These are phyloP conservation scores for Drosophila formosana DNA, from an alignment of 2,888 invertebrate species.

Conservation along the genomic window DNA sequence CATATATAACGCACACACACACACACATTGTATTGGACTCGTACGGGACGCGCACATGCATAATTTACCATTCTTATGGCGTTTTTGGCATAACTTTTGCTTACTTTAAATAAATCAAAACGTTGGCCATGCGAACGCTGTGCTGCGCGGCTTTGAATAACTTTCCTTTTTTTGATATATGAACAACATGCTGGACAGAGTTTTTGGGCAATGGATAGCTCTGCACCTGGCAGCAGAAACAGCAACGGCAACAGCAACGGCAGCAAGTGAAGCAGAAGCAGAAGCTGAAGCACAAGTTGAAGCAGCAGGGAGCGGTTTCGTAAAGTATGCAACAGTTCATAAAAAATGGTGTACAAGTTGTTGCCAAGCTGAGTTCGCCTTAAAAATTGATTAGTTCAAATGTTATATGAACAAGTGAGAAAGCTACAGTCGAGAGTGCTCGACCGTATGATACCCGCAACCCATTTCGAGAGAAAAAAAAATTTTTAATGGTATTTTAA, in stretches of 20 bases:
- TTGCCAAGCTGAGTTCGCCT: conserved; percentile 11
- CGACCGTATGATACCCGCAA: too few species aligned
- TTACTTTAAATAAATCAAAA: conserved; percentile 78
- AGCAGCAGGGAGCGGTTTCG: conserved; percentile 38
- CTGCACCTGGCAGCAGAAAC: conserved; percentile 16
- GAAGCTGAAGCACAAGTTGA: conserved; percentile 14
- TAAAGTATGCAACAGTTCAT: conserved; percentile 74
- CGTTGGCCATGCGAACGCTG: conserved; percentile 47
- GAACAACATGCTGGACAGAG: conserved; percentile 45
- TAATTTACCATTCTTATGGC: conserved; percentile 72
- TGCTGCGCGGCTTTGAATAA: conserved; percentile 48
- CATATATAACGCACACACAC: background rate
- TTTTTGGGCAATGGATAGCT: conserved; percentile 21
- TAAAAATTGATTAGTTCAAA: conserved; percentile 28
- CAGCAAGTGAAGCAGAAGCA: background rate
- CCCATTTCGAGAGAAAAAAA: too few species aligned
- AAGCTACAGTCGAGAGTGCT: too few species aligned
- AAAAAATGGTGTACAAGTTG: conserved; percentile 42
- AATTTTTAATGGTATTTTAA: too few species aligned
- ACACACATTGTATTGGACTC: conserved; percentile 1
- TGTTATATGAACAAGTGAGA: background rate
- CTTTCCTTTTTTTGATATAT: conserved; percentile 65
- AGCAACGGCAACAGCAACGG: background rate
- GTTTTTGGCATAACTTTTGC: conserved; percentile 74
- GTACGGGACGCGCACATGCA: conserved; percentile 42